Conservation (phyloP, 2,888 invertebrate genomes). For the Tanypteryx hageni region DNA sequence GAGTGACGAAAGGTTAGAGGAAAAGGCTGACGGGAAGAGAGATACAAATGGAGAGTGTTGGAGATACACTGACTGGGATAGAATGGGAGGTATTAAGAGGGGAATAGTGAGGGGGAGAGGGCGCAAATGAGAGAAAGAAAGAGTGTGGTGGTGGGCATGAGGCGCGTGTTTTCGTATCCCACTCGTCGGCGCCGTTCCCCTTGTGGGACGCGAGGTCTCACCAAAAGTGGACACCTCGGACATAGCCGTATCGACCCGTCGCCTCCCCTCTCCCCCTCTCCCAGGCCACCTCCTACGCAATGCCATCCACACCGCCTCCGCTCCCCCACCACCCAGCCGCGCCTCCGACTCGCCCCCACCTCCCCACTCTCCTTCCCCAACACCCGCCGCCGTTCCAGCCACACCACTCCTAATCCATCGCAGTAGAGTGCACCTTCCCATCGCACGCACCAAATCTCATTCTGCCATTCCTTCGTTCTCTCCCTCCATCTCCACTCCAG, state of each 20-base stretch:
- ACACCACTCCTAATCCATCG: neutral
- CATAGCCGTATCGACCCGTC: constrained; percentile 40
- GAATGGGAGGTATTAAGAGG: neutral
- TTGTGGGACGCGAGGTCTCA: neutral
- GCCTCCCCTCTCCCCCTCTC: neutral
- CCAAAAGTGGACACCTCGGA: constrained; percentile 54
- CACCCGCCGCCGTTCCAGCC: neutral
- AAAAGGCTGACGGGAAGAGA: neutral
- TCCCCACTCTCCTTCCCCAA: neutral
- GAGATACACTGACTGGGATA: neutral
- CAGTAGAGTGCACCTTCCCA: neutral
- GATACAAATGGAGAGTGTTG: neutral
- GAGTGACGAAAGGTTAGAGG: neutral
- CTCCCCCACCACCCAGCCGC: no score
- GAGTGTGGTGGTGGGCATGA: neutral
- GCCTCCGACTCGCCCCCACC: no score
- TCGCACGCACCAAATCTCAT: neutral
- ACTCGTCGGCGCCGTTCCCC: neutral
- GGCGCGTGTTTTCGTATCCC: neutral
- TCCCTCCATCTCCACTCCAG: neutral
- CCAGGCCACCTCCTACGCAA: no score
- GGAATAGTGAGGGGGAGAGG: neutral
- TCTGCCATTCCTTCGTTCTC: constrained; percentile 22
- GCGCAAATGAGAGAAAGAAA: neutral
- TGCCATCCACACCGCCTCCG: no score